Evolutionary conservation across 2,888 invertebrate species (phyloP), one percentile per base, ranked within the genome.

Genomic region (Phlogophora meticulosa): DNA sequence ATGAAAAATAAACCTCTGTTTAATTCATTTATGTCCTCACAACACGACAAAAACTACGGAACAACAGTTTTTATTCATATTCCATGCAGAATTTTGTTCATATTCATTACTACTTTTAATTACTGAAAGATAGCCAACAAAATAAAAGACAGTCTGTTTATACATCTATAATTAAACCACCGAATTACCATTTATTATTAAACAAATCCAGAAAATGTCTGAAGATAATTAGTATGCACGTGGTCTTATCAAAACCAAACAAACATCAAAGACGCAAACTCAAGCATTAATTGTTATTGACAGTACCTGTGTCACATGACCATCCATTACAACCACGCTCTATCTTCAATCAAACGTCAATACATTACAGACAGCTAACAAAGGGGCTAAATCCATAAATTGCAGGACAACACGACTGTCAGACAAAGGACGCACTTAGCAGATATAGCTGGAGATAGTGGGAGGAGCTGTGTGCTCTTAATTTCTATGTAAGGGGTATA

Each of bases 331-430:
- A 83, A 67, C 67, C 81, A 82, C 82, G 62, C 57, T 46, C 68
- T 83, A 90, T 90, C 90, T 90, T 85, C 85, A 85, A 89, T 90
- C 87, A 86, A 79, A 87, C 83, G 86, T 90, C 90, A 90, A 89
- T 91, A 89, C 87, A 87, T 87, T 87, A 86, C 77, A 60, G 77
- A 81, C 82, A 80, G 78, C 85, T 84, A 84, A 90, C 89, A 90
- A 87, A 89, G 87, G 86, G 75, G 78, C 85, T 86, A 88, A n/a
- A 89, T 89, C 88, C 89, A 92, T 91, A 91, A 91, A 92, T 92
- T 86, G 84, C 82, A 84, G 82, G 83, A 87, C 86, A 87, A 88
- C 89, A 88, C 80, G 85, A 82, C 77, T 78, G 75, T 61, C 79
- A 83, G 86, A 91, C 90, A 85, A 87, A 87, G 85, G 82, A 84